phyloP scores from a whole-genome alignment of 2,888 invertebrate species.

The Camponotus fellah region DNA sequence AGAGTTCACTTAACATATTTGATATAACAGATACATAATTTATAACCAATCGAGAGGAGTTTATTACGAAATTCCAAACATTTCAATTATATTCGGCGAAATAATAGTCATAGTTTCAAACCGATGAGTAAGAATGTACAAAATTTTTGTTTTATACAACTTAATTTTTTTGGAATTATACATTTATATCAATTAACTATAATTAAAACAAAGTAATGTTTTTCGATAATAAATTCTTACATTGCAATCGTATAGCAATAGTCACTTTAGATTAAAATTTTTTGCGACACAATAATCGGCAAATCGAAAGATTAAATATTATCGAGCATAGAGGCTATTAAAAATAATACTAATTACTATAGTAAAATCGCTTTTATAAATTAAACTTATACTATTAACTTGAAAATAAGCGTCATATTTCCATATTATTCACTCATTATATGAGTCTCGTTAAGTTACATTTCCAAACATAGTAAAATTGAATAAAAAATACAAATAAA shows the following conservation, averaged over 20 bases:
- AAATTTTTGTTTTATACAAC: not conserved
- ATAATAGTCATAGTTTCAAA: constrained; percentile 14
- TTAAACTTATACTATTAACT: not conserved
- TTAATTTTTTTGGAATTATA: not conserved
- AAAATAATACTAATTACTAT: not conserved
- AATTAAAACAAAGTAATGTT: constrained; percentile 9
- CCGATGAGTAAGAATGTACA: not conserved
- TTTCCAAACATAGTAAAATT: not conserved
- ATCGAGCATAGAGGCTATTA: not conserved
- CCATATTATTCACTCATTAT: not conserved
- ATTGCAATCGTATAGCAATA: no score
- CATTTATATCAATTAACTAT: not conserved
- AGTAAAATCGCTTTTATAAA: constrained; percentile 8
- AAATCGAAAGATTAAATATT: not conserved
- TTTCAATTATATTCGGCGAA: not conserved
- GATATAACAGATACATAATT: constrained; percentile 5
- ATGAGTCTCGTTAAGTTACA: not conserved
- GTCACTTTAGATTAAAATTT: not conserved
- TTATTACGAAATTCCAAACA: constrained; percentile 1
- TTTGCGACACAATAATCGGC: not conserved
- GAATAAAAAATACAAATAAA: not conserved
- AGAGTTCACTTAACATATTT: not conserved
- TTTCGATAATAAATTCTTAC: not conserved
- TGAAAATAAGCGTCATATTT: not conserved
- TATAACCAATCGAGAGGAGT: constrained; percentile 9